A percentile compares a stretch with the other conserved stretches of the same genome.
Evolutionary conservation across 2,797 vertebrate species (phyloP).

Genomic region (Alosa sapidissima): DNA sequence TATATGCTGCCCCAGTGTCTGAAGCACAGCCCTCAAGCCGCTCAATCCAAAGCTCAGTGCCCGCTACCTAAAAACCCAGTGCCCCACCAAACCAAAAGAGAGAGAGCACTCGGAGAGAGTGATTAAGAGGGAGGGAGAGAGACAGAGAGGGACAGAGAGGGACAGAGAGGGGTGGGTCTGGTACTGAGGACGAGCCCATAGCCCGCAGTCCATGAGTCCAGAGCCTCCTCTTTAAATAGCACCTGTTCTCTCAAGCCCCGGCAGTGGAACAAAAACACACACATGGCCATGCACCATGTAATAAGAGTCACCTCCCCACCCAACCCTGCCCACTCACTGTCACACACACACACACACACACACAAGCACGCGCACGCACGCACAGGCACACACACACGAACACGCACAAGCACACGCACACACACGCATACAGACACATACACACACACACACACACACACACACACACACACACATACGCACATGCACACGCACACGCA

Average conservation of each 20-base stretch:
- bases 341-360: constrained; percentile 37
- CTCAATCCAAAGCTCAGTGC: not conserved
- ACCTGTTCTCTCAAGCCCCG: constrained; percentile 44
- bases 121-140: not conserved
- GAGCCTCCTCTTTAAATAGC: constrained; percentile 61
- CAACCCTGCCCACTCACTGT: constrained; percentile 35
- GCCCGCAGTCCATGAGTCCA: constrained; percentile 24
- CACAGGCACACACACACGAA: no score
- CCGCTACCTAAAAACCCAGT: not conserved
- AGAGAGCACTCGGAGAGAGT: not conserved
- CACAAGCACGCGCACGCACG: no score
- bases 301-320: constrained; percentile 58
- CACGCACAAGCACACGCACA: no score
- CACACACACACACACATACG: no score
- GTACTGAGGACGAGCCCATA: not conserved
- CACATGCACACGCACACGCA: no score
- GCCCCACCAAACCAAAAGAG: not conserved
- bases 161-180: constrained; percentile 10
- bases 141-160: not conserved
- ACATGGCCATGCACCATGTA: constrained; percentile 52
- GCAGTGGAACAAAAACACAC: constrained; percentile 49
- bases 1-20: not conserved
- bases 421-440: no score
- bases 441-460: no score
- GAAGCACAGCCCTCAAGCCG: not conserved